A percentile compares a stretch with the other conserved stretches of the same genome.
Conservation (phyloP, 2,888 invertebrate genomes). For the Cephus runcator region DNA sequence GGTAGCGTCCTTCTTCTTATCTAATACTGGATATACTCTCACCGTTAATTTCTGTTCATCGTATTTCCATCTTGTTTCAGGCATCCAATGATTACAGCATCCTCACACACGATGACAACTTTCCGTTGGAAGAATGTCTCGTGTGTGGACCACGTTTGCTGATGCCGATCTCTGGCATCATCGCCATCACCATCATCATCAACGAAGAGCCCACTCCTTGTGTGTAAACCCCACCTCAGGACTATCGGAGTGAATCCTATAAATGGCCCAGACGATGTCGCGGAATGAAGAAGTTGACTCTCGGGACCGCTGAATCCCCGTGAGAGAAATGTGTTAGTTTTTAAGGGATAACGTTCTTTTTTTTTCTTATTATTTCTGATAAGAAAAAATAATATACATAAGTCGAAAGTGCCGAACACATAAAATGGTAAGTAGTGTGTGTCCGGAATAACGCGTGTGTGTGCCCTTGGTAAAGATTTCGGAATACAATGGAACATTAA, state of each 20-base stretch:
- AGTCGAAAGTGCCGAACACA: constrained; percentile 9
- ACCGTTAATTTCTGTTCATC: neutral
- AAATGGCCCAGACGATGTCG: constrained; percentile 57
- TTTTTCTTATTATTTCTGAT: constrained; percentile 4
- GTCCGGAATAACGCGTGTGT: neutral
- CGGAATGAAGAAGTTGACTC: constrained; percentile 50
- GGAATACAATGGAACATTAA: neutral
- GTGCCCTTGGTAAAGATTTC: neutral
- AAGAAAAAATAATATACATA: constrained; percentile 1
- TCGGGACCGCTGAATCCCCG: constrained; percentile 49
- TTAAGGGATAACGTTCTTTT: constrained; percentile 35
- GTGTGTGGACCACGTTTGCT: constrained; percentile 50
- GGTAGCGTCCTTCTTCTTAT: neutral
- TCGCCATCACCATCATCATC: neutral
- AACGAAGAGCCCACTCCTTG: neutral
- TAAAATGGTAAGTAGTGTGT: constrained; percentile 7
- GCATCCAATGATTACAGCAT: constrained; percentile 49
- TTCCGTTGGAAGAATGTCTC: constrained; percentile 40
- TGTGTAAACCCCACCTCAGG: constrained; percentile 37
- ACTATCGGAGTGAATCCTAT: constrained; percentile 62
- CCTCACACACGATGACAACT: constrained; percentile 30
- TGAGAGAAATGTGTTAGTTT: constrained; percentile 52
- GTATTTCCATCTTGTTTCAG: constrained; percentile 10
- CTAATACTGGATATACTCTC: neutral
- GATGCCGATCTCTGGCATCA: constrained; percentile 2